Evolutionary conservation across 2,797 vertebrate genomes (phyloP).

Genomic region (Dromococcyx pavoninus): DNA sequence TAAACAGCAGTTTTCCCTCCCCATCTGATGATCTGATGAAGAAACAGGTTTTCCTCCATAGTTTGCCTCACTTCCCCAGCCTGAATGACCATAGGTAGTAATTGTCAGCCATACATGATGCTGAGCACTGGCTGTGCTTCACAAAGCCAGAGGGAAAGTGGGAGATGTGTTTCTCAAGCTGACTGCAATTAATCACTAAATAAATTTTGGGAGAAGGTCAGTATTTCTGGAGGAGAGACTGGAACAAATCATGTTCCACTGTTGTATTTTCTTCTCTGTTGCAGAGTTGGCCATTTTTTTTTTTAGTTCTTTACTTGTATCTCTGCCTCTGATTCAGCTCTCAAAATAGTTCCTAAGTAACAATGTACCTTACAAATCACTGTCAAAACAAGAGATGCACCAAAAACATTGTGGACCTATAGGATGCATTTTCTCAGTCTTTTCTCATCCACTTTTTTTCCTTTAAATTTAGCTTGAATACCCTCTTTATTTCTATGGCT

Average conservation of each 20-base stretch:
- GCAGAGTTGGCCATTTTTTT: neutral
- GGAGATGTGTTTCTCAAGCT: neutral
- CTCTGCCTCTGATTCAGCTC: neutral
- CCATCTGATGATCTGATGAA: neutral
- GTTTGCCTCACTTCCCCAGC: neutral
- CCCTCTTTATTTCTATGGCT: neutral
- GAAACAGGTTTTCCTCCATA: neutral
- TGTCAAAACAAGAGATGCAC: neutral
- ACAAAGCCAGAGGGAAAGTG: neutral
- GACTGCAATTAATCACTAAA: neutral
- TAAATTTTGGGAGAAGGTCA: neutral
- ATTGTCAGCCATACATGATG: accelerated
- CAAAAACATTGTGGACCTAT: neutral
- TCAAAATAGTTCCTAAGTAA: neutral
- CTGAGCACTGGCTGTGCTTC: neutral
- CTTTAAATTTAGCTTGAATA: neutral
- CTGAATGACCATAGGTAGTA: neutral
- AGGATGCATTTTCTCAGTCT: neutral
- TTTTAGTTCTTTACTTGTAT: neutral
- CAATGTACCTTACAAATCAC: neutral
- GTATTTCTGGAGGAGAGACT: neutral
- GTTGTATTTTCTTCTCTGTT: neutral
- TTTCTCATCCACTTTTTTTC: neutral
- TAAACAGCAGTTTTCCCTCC: neutral
- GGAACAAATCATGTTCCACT: neutral